Base-by-base conservation (phyloP, 2,113 vertebrate genomes). In the Eurystomus gularis region DNA sequence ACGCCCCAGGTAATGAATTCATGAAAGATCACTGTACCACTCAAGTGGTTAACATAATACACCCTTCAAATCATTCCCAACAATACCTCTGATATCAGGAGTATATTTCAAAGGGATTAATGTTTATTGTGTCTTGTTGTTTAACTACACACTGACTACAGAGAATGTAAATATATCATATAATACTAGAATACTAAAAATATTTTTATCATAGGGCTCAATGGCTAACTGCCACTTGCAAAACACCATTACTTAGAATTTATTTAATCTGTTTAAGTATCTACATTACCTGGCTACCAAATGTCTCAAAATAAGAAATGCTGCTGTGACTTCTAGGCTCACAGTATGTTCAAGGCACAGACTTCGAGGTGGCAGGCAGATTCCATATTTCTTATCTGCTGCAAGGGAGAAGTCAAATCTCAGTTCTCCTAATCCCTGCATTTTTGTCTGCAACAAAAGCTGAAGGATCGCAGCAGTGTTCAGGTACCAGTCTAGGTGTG, bases 291-390 rank as follows among this genome's bases (percentile, higher is more conserved):
- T 60, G 54, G 24, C 66, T 54, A 72, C 60, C 17, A 3, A 80
- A 71, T 20, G 24, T 35, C 70, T 85, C 51, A 52, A 66, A 79
- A 20, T 11, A 33, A 49, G 31, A 26, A 86, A 24, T 1, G 29
- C 33, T 75, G 33, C 37, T 2, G 0, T 28, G 33, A 51, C 13
- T 61, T 28, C 19, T 48, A 23, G 39, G 15, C n/a, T 8, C 3
- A 26, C 57, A 0, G 16, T 16, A 0, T 2, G 4, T 7, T 19
- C 44, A 17, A 46, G 55, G 28, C 57, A 48, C 0, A 18, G 21
- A 2, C 33, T 42, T 52, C 7, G 49, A 46, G 46, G 60, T 2
- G 31, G 13, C 7, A 23, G 28, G 39, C 1, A 2, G 23, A 23
- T 3, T 69, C 72, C 35, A 48, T 7, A 15, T 6, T 10, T 66